Conservation (phyloP, 1,140 invertebrate genomes). For the Leguminivora glycinivorella region DNA sequence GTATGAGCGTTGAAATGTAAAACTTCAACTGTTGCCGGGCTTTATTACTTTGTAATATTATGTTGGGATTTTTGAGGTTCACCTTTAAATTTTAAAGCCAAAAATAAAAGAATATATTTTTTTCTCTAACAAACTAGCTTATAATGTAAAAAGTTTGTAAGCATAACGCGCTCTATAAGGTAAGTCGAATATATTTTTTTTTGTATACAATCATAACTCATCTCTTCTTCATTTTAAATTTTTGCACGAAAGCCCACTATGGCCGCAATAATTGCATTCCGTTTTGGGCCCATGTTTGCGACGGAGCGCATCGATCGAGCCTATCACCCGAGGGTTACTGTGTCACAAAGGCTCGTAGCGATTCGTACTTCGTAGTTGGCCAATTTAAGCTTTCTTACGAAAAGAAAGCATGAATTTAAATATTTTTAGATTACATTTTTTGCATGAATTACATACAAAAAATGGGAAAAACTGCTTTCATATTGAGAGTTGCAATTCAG, state of each 20-base stretch:
- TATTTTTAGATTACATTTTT: neutral
- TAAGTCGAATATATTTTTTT: too few relatives aligned
- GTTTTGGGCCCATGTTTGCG: neutral
- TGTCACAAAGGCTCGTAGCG: neutral
- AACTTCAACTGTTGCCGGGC: neutral
- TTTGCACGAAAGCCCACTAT: neutral
- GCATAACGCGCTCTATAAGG: too few relatives aligned
- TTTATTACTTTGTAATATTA: conserved; percentile 18
- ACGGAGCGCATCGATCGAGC: neutral
- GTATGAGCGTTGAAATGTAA: conserved; percentile 19
- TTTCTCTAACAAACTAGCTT: too few relatives aligned
- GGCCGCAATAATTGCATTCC: neutral
- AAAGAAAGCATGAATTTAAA: neutral
- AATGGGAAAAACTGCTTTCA: too few relatives aligned
- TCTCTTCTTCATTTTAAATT: neutral
- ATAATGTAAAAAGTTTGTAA: too few relatives aligned
- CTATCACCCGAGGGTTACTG: conserved; percentile 6
- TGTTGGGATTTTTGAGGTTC: neutral
- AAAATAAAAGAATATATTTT: too few relatives aligned
- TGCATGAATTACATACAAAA: too few relatives aligned
- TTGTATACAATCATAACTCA: too few relatives aligned
- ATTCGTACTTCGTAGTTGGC: neutral
- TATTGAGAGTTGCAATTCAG: too few relatives aligned
- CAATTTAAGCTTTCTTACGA: neutral
- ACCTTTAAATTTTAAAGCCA: neutral